Evolutionary conservation across 1,140 invertebrate species (phyloP).

Genomic region (Lysiphlebus fabarum): DNA sequence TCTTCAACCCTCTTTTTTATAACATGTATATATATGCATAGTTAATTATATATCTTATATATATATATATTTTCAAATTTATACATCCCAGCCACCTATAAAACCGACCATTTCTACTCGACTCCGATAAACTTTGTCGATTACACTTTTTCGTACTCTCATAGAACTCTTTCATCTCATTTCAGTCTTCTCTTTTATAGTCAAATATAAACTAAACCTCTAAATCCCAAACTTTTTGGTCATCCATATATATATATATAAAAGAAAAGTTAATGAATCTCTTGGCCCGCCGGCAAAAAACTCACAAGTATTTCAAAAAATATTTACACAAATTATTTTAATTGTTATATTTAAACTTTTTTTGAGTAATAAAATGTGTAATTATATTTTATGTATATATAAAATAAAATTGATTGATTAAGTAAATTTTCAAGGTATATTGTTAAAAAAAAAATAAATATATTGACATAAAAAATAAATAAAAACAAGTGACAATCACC

Average conservation of each 20-base stretch:
- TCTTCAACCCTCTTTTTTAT: constrained; percentile 7
- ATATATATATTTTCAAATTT: background rate
- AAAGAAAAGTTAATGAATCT: constrained; percentile 3
- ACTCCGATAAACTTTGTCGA: constrained; percentile 47
- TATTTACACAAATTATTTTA: too few species aligned
- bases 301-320: background rate
- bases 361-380: too few species aligned
- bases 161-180: constrained; percentile 2
- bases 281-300: background rate
- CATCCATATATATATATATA: background rate
- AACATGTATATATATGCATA: too few species aligned
- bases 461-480: constrained; percentile 16
- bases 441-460: background rate
- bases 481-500: constrained; percentile 24
- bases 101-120: too few species aligned
- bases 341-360: too few species aligned
- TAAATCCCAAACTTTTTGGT: constrained; percentile 31
- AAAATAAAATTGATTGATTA: too few species aligned
- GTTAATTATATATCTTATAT: too few species aligned
- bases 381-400: too few species aligned
- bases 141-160: constrained; percentile 44
- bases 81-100: constrained; percentile 34
- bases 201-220: constrained; percentile 1
- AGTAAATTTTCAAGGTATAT: too few species aligned
- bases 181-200: too few species aligned